A percentile compares a stretch with the other conserved stretches of the same genome.
These are phyloP conservation scores for Pollenia amentaria DNA, from an alignment of 2,888 invertebrate species.

Conservation along the genomic window DNA sequence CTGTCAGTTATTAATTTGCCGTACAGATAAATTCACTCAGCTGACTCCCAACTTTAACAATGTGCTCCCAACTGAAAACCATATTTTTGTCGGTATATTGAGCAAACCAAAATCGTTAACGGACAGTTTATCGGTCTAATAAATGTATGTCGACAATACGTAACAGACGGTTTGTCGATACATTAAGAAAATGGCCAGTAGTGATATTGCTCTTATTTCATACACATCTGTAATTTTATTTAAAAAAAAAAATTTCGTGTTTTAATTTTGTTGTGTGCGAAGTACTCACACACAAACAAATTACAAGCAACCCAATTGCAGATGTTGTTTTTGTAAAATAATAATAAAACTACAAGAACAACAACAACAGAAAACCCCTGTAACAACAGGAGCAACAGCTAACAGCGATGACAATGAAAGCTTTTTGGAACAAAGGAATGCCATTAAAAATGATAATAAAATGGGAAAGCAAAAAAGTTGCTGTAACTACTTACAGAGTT, in stretches of 20 bases:
- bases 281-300: slow-evolving; percentile 41
- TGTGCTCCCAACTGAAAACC: no score
- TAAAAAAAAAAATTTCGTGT: slow-evolving; percentile 3
- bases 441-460: slow-evolving; percentile 53
- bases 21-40: no score
- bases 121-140: no score
- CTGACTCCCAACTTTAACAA: no score
- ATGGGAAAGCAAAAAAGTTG: neutral
- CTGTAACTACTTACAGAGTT: slow-evolving; percentile 19
- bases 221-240: neutral
- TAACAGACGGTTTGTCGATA: no score
- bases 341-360: slow-evolving; percentile 14
- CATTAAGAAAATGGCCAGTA: no score
- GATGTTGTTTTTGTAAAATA: slow-evolving; percentile 25
- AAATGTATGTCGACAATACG: no score
- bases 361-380: neutral
- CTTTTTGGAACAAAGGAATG: slow-evolving; percentile 42
- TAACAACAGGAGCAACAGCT: slow-evolving; percentile 13
- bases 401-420: slow-evolving; percentile 33
- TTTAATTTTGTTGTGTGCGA: slow-evolving; percentile 14
- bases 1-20: no score
- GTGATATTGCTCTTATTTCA: neutral
- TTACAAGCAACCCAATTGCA: slow-evolving; percentile 12
- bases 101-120: no score
- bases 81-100: no score